A percentile compares a stretch with the other conserved stretches of the same genome.
These are phyloP conservation scores for Urosaurus nigricauda DNA, from an alignment of 2,797 vertebrate species.

Conservation along the genomic window DNA sequence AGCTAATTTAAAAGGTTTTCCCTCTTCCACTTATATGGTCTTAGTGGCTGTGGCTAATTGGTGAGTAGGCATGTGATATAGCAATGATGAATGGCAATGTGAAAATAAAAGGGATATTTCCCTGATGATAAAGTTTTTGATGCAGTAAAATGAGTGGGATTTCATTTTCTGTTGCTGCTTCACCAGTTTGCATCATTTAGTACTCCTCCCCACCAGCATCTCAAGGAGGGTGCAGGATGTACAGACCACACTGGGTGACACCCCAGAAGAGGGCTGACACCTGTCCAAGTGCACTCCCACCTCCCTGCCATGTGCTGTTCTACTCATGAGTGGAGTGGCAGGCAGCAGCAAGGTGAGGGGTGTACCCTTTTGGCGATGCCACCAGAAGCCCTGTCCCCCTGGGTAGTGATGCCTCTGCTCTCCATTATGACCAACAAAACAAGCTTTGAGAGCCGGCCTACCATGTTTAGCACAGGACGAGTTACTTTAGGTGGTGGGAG, in stretches of 20 bases:
- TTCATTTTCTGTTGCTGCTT: neutral
- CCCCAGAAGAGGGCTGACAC: no score
- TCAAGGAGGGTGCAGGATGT: neutral
- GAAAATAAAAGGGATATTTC: conserved; percentile 2
- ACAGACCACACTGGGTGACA: no score
- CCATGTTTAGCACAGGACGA: no score
- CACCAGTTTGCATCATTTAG: neutral
- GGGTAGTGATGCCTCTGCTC: no score
- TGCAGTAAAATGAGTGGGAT: neutral
- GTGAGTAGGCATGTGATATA: neutral
- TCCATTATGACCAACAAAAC: neutral
- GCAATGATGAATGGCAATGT: conserved; percentile 8
- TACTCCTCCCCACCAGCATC: neutral
- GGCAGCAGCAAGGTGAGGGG: no score
- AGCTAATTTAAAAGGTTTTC: conserved; percentile 16
- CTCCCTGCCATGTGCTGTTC: no score
- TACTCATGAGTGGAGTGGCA: no score
- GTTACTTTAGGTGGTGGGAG: neutral
- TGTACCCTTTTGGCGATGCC: no score
- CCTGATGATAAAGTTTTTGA: neutral
- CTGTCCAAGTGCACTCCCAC: no score
- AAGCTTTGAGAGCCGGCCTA: neutral
- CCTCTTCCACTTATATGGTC: neutral
- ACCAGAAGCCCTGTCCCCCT: no score
- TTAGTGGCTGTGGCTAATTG: conserved; percentile 33